Base-by-base conservation (phyloP, 2,113 vertebrate species). In the Bagarius yarrelli region DNA sequence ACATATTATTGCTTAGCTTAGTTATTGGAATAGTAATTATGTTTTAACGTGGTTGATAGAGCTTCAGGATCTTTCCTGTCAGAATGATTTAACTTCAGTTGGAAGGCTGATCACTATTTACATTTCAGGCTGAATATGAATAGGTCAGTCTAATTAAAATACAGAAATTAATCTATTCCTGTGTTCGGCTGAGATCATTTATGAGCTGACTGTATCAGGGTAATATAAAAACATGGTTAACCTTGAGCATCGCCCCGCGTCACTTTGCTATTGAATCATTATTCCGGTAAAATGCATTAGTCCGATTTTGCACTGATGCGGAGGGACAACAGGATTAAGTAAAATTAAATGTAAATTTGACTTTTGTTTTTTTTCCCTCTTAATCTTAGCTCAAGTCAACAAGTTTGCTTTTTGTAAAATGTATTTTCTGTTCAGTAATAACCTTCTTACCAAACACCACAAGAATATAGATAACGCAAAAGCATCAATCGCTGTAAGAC, bases 281-380 rank as follows among this genome's bases (percentile, higher is more conserved):
- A 79, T 56, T 34, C 23, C 34, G 44, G 34, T 57, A 57, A 36
- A 57, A 56, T 47, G 44, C 25, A 57, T 19, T n/a, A 47, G 34
- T 59, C 15, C 55, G 23, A 44, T 27, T 67, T 23, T 55, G 16
- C 36, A 5, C 6, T 56, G 25, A 59, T 56, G 73, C 19, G 50
- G 16, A 30, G 4, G 60, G 44, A 72, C 69, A 80, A 71, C 53
- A 60, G 14, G 56, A 72, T 34, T 80, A 27, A 72, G 56, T 72
- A 21, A 61, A 80, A 79, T 32, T 44, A 79, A 82, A 85, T 87
- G 81, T 83, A 84, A 84, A 87, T 88, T 71, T 87, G 81, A 84
- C 81, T 81, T 87, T 88, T 83, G 60, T 69, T 84, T 52, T 79
- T 55, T 77, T 69, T 74, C 34, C 85, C 44, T n/a, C n/a, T n/a